Evolutionary conservation across 64 coral and sea anemone species (phyloP), one percentile per base, ranked within the genome.

Genomic region (Pachyseris speciosa): DNA sequence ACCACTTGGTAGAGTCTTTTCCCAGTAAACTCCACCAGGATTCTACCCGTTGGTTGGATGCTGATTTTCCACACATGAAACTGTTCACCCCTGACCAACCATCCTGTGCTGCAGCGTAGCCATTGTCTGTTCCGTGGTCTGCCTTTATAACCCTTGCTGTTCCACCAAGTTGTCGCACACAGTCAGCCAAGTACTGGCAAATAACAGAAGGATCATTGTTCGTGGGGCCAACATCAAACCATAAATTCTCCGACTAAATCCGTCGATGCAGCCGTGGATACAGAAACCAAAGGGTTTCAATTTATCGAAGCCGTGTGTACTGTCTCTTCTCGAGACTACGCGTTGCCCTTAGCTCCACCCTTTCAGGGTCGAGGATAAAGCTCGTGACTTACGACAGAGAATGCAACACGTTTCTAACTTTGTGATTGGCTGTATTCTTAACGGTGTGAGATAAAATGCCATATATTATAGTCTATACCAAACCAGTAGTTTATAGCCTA

Each of bases 51-150:
- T n/a, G n/a, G 41, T 78, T 89, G 27, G 72, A 59, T 24, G 60
- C 74, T 65, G 72, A 89, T 47, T 75, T 74, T 20, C 87, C 71
- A 63, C 78, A 89, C 48, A 89, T 89, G 53, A 77, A 89, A 89
- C 87, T 78, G 60, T 85, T 59, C 5, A 68, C 64, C 28, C 83
- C 83, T 47, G 39, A 20, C 42, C 64, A 85, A 20, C 22, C 61
- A 67, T 85, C 26, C 29, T 47, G 60, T 43, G 27, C 72, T 36
- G 2, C 72, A 5, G 19, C 37, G 42, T 25, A 75, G 30, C 72
- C 37, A 75, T 5, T 75, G 12, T 75, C 37, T 25, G 72, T 75
- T 44, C 72, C 72, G 37, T 36, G 42, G 42, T 75, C 72, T 42
- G 72, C 37, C 42, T 36, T 41, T 75, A 40, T n/a, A 44, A 75